Base-by-base conservation (phyloP, 1,140 invertebrate genomes). In the Micrasema minimum region DNA sequence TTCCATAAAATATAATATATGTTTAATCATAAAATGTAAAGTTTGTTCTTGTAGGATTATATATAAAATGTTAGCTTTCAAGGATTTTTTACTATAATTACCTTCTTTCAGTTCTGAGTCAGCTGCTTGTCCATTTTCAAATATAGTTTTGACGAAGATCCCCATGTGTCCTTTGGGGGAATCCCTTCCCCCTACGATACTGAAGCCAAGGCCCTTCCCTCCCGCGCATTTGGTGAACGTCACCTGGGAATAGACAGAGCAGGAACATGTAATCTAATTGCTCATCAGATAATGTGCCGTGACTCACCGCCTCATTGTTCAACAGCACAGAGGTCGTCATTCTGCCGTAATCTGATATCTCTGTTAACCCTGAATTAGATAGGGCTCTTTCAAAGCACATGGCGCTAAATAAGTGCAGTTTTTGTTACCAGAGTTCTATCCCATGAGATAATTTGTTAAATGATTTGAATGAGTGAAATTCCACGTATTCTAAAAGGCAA, bases 71-170 rank as follows among this genome's bases (percentile, higher is more conserved):
- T n/a, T n/a, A n/a, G n/a, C n/a, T n/a, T n/a, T n/a, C n/a, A n/a
- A n/a, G n/a, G n/a, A n/a, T n/a, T n/a, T n/a, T n/a, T n/a, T n/a
- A n/a, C n/a, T n/a, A n/a, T n/a, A n/a, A 41, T 45, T 45, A 87
- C 87, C 87, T 86, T 87, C 85, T 78, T 87, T 86, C 16, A 94
- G 82, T 68, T 87, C 82, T 64, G 89, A 87, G 70, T 89, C 87
- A 26, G 90, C 89, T 9, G 91, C 91, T 70, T 91, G 90, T 43
- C 91, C 92, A 66, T 88, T 88, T 53, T 89, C 88, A 78, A 93
- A 93, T 57, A 94, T 91, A n/a, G 90, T 93, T 78, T 94, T 94
- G 11, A 94, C 90, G 77, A 92, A 93, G 68, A 94, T 92, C 11
- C 92, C 92, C 80, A 93, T 87, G 76, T 92, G 88, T 2, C 91